Evolutionary conservation across 1,140 invertebrate species (phyloP), one percentile per base, ranked within the genome.

Genomic region (Maconellicoccus hirsutus): DNA sequence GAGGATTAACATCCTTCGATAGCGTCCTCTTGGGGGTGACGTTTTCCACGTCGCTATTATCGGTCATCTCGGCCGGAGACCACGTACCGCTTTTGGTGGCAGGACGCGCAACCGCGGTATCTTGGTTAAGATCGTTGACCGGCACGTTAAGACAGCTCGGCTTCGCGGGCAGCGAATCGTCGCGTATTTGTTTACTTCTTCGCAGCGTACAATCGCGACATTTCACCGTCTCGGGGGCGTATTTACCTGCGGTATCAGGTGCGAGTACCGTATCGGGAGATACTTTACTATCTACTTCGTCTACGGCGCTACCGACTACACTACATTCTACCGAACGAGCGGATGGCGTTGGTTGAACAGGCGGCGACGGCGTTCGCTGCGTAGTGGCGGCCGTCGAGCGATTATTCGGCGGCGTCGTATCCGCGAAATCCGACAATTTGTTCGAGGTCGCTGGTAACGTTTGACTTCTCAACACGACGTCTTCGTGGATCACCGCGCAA

Each of bases 151-250:
- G 29, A 33, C 12, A 12, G 12, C 4, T 6, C 29, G 29, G 29
- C 12, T 52, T 52, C 4, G 6, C 42, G 42, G 42, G 42, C 2
- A 19, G 4, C 2, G 6, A 52, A 14, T 52, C 2, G 21, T 12
- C 8, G 10, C 22, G 61, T 25, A 66, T 23, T 66, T 66, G 8
- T 22, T 66, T 66, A 26, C 61, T 23, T 23, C 61, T 23, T 66
- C 61, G 61, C 16, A 66, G 61, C 61, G 61, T 66, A 22, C 61
- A 66, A 16, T 66, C 61, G 22, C 59, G 59, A 38, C 6, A 7
- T 61, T 66, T 23, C 21, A 22, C 21, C 16, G 3, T 26, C 3
- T 4, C 19, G 61, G 25, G 19, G 61, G 22, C 19, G 61, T 66
- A 66, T 3, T 66, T 66, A 66, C 61, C 61, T 66, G 61, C n/a